phyloP scores from a whole-genome alignment of 2,113 vertebrate genomes.

The Piprites chloris region DNA sequence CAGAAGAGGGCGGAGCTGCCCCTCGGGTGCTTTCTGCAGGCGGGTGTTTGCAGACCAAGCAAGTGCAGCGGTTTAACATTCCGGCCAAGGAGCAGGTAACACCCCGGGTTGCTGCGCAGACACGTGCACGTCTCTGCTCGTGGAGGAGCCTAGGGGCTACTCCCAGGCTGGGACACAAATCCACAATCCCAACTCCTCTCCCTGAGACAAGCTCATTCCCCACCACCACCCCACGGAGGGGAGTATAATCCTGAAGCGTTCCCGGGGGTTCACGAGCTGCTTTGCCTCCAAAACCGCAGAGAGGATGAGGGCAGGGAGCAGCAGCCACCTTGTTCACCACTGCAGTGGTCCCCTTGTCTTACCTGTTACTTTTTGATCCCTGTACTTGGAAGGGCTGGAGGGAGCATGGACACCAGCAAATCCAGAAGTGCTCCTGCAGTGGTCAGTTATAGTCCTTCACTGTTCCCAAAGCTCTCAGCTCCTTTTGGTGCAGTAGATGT shows the following conservation, averaged over 20 bases:
- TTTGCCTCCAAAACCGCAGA: neutral
- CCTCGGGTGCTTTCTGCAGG: neutral
- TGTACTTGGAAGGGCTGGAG: rapidly evolving
- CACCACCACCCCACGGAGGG: neutral
- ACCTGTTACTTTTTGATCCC: neutral
- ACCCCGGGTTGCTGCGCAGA: rapidly evolving
- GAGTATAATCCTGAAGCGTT: rapidly evolving
- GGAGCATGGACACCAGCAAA: rapidly evolving
- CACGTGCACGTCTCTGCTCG: rapidly evolving
- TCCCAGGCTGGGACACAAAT: neutral
- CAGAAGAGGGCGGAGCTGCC: neutral
- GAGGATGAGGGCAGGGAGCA: rapidly evolving
- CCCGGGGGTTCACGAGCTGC: neutral
- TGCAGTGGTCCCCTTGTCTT: rapidly evolving
- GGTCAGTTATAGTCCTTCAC: rapidly evolving
- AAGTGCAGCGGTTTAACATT: neutral
- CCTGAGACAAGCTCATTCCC: neutral
- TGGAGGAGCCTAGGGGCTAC: neutral
- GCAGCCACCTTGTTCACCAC: neutral
- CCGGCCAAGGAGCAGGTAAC: neutral
- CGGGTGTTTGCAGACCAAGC: neutral
- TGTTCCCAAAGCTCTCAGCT: neutral
- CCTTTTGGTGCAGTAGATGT: neutral
- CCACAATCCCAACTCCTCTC: rapidly evolving
- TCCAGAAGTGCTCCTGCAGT: neutral